Evolutionary conservation across 2,113 vertebrate genomes (phyloP).

Genomic region (Climacteris rufus): DNA sequence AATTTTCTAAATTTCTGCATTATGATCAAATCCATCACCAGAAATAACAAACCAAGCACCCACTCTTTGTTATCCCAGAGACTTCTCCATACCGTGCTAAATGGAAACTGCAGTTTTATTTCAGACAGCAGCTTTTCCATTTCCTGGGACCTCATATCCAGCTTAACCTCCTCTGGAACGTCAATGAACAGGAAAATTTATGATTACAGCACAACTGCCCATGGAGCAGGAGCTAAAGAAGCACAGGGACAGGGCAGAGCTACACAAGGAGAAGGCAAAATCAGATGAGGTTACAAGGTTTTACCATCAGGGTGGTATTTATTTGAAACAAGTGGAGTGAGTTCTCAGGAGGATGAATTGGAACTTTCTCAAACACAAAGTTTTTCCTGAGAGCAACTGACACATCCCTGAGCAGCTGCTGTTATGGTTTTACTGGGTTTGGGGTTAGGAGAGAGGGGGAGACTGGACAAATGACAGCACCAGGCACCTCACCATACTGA

Average conservation of each 20-base stretch:
- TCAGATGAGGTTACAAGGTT: neutral
- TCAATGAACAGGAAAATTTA: neutral
- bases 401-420: neutral
- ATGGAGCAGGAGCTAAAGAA: neutral
- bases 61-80: neutral
- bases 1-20: neutral
- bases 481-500: conserved; percentile 59
- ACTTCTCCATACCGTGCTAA: conserved; percentile 55
- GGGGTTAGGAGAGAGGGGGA: neutral
- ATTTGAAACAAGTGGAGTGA: neutral
- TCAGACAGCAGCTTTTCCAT: conserved; percentile 44
- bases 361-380: neutral
- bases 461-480: neutral
- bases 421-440: neutral
- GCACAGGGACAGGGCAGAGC: neutral
- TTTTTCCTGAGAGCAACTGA: neutral
- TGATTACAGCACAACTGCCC: neutral
- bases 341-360: neutral
- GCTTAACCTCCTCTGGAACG: conserved; percentile 52
- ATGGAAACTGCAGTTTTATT: conserved; percentile 63
- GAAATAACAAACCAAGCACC: neutral
- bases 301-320: neutral
- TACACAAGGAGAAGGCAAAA: neutral
- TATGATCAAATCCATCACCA: neutral
- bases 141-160: conserved; percentile 45